Evolutionary conservation across 2,797 vertebrate species (phyloP).

Genomic region (Pantherophis vulpinus): DNA sequence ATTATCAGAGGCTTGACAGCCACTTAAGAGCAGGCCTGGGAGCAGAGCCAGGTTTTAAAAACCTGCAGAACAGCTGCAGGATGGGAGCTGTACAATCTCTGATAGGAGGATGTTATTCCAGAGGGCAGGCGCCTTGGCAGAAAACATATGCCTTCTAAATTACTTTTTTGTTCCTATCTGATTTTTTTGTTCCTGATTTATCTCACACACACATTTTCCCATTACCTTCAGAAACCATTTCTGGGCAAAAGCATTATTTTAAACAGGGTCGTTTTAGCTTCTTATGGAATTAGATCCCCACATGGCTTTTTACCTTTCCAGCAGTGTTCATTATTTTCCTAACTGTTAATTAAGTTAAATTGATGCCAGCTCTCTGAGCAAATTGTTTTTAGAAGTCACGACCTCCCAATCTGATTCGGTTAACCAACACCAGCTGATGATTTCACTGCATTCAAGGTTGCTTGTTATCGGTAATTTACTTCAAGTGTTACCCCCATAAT

Average conservation of each 20-base stretch:
- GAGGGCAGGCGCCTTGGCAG: not conserved
- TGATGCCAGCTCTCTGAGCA: not conserved
- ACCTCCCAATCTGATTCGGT: not conserved
- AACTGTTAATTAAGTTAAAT: not conserved
- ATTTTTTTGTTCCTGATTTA: not conserved
- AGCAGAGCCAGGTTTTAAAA: not conserved
- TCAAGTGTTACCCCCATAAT: not conserved
- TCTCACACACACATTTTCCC: not conserved
- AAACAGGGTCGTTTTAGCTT: not conserved
- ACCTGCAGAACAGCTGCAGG: not conserved
- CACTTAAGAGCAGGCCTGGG: not conserved
- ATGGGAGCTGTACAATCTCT: not conserved
- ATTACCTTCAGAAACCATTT: not conserved
- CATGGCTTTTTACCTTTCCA: not conserved
- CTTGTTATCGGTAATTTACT: not conserved
- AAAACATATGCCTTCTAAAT: not conserved
- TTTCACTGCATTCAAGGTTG: not conserved
- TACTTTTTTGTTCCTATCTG: not conserved
- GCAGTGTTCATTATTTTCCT: not conserved
- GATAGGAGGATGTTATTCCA: not conserved
- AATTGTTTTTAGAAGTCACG: not conserved
- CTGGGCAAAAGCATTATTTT: not conserved
- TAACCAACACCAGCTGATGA: not conserved
- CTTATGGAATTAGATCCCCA: not conserved
- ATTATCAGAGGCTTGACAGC: not conserved